phyloP scores from a whole-genome alignment of 30 jellyfish, hydroid and myxozoan species.

The Catostylus mosaicus region DNA sequence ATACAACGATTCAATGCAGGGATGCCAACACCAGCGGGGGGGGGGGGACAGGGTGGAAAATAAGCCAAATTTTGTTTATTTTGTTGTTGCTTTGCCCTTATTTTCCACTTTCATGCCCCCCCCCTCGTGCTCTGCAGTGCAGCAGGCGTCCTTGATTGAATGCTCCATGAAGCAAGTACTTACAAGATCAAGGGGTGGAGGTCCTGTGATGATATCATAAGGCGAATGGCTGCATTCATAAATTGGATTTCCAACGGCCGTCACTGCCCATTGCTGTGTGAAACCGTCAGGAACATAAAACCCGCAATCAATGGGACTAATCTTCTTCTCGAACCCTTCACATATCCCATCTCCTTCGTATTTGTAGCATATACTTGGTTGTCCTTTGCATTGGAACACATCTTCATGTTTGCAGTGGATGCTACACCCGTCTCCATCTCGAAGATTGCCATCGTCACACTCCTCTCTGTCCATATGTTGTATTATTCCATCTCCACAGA shows the following conservation, averaged over 20 bases:
- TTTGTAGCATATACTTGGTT: conserved; percentile 92
- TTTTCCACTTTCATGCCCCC: no score
- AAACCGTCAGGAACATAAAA: conserved; percentile 87
- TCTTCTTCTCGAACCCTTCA: conserved; percentile 79
- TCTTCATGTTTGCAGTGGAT: conserved; percentile 82
- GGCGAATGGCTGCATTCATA: conserved; percentile 30
- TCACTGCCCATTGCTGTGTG: conserved; percentile 92
- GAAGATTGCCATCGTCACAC: conserved; percentile 92
- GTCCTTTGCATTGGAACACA: conserved; percentile 84
- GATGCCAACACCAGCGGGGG: no score
- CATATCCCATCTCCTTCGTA: conserved; percentile 93
- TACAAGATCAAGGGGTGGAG: conserved; percentile 94
- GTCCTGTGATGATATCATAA: conserved; percentile 72
- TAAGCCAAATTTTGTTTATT: no score
- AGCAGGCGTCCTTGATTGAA: no score
- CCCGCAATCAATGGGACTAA: conserved; percentile 88
- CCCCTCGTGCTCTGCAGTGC: no score
- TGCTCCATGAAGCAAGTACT: conserved; percentile 10
- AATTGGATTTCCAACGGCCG: conserved; percentile 58
- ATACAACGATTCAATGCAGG: no score
- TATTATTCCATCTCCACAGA: conserved; percentile 96
- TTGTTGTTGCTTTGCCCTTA: no score
- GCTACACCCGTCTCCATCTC: conserved; percentile 97
- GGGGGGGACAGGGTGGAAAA: no score
- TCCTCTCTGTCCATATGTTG: conserved; percentile 66